Conservation (phyloP, 2,888 invertebrate genomes). For the Napeogenes sylphis region DNA sequence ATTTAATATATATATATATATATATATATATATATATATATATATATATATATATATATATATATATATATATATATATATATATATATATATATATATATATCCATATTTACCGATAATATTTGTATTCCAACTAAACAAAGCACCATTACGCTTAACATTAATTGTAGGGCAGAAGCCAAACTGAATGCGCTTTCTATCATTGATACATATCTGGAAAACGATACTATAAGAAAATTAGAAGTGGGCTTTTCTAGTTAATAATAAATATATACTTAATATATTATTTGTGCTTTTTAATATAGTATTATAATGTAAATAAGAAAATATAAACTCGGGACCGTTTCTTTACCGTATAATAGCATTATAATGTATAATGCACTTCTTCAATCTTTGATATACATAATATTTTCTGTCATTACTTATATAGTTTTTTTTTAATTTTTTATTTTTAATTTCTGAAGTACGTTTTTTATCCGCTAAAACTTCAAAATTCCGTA, state of each 20-base stretch:
- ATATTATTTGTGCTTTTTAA: no score
- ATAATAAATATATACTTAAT: no score
- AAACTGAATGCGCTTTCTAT: constrained; percentile 71
- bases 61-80: not conserved
- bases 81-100: not conserved
- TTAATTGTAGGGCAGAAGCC: constrained; percentile 70
- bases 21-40: no score
- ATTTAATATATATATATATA: no score
- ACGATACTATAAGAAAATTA: constrained; percentile 27
- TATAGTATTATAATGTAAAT: no score
- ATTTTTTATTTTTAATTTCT: constrained; percentile 36
- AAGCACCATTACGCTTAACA: constrained; percentile 73
- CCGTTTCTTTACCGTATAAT: constrained; percentile 58
- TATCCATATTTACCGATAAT: constrained; percentile 52
- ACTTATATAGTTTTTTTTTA: constrained; percentile 33
- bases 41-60: no score
- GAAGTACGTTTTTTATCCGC: constrained; percentile 48
- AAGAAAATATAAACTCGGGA: not conserved
- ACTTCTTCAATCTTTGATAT: constrained; percentile 54
- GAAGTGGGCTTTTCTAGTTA: constrained; percentile 1
- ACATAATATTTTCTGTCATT: constrained; percentile 40
- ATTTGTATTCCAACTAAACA: constrained; percentile 71
- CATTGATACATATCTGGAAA: constrained; percentile 68
- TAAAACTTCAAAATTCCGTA: constrained; percentile 59
- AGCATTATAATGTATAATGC: constrained; percentile 64